A percentile compares a stretch with the other conserved stretches of the same genome.
These are phyloP conservation scores for Murina feae DNA, from an alignment of 2,113 vertebrate species.

Conservation along the genomic window DNA sequence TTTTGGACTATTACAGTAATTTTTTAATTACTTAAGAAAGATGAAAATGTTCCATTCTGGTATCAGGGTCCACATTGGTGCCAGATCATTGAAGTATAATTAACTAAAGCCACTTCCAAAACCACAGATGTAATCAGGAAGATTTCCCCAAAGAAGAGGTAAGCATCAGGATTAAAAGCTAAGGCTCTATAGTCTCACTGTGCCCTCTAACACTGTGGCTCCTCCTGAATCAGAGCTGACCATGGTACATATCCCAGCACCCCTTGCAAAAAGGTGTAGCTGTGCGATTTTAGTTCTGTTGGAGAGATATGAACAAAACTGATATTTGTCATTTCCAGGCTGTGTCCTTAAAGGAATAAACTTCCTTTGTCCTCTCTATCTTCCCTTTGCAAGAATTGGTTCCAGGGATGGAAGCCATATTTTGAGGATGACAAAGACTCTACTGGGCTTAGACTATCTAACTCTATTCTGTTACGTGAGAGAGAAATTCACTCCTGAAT, in stretches of 20 bases:
- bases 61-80: not conserved
- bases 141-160: not conserved
- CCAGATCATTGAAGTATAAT: not conserved
- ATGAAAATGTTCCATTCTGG: not conserved
- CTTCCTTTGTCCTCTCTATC: not conserved
- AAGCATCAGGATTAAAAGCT: not conserved
- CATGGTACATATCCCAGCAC: not conserved
- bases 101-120: not conserved
- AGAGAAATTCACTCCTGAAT: not conserved
- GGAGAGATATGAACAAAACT: not conserved
- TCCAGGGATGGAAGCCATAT: not conserved
- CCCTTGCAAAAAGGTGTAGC: not conserved
- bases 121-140: not conserved
- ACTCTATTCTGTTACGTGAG: not conserved
- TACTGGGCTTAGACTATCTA: not conserved
- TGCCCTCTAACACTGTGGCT: not conserved
- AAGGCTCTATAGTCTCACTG: not conserved
- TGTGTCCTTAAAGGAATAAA: not conserved
- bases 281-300: not conserved
- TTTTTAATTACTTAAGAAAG: not conserved
- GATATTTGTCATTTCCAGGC: not conserved
- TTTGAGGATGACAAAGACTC: not conserved
- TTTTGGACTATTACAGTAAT: not conserved
- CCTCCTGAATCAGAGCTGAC: not conserved
- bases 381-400: not conserved